These are phyloP conservation scores for Galaxea fascicularis DNA, from an alignment of 92 coral and sea anemone species.

Conservation along the genomic window DNA sequence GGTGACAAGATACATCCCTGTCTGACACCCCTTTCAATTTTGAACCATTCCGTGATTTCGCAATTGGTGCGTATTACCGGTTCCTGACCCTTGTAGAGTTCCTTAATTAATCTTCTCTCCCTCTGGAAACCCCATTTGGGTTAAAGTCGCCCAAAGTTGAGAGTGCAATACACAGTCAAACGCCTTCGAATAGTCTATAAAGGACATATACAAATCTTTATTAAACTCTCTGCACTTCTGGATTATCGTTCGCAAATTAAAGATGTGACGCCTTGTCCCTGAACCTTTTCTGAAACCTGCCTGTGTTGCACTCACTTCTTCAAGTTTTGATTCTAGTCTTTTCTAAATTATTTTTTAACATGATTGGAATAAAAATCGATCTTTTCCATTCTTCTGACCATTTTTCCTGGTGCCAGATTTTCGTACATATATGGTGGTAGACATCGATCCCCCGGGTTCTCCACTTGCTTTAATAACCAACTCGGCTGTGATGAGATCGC, in stretches of 20 bases:
- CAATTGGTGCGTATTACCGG: not conserved
- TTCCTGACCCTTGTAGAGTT: not conserved
- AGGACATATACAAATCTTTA: not conserved
- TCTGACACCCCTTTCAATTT: not conserved
- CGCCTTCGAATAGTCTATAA: not conserved
- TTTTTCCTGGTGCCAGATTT: constrained; percentile 15
- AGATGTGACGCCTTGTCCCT: not conserved
- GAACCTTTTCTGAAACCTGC: not conserved
- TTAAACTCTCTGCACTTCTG: not conserved
- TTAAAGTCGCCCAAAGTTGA: not conserved
- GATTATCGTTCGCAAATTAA: not conserved
- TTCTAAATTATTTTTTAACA: constrained; percentile 4
- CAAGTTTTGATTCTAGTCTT: constrained; percentile 8
- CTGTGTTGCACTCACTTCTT: not conserved
- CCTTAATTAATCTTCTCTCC: not conserved
- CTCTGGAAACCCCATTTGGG: not conserved
- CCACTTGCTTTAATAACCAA: constrained; percentile 29
- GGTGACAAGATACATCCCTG: not conserved
- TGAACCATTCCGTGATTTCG: not conserved
- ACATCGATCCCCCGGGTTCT: constrained; percentile 13
- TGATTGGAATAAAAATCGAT: constrained; percentile 10
- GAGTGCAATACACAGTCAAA: not conserved
- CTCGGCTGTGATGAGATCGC: constrained; percentile 10
- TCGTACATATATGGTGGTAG: constrained; percentile 13
- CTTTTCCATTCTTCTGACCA: constrained; percentile 14